Conservation (phyloP, 2,113 vertebrate genomes). For the Siniperca chuatsi region DNA sequence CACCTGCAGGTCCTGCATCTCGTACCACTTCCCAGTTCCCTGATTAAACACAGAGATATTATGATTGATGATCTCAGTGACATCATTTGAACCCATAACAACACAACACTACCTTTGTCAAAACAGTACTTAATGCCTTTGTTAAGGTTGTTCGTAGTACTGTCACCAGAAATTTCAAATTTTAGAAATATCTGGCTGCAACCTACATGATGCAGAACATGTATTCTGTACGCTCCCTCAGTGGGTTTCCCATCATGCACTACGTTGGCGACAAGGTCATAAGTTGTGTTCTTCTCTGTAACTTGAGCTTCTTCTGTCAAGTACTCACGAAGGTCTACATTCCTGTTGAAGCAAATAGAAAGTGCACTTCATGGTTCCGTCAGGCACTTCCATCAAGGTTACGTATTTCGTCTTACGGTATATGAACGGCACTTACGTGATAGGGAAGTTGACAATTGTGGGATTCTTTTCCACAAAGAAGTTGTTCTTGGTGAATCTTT, state of each 20-base stretch:
- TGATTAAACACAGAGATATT: constrained; percentile 68
- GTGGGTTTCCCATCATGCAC: constrained; percentile 95
- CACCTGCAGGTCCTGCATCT: constrained; percentile 97
- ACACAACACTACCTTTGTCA: neutral
- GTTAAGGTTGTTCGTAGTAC: neutral
- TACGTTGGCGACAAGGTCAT: constrained; percentile 94
- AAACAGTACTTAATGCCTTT: neutral
- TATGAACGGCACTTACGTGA: constrained; percentile 88
- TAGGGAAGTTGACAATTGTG: constrained; percentile 98
- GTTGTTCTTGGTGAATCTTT: constrained; percentile 99
- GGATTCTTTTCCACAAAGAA: constrained; percentile 99
- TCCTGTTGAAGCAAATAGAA: constrained; percentile 76
- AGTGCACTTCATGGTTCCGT: neutral
- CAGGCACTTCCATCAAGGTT: neutral
- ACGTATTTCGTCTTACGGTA: neutral
- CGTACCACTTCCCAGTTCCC: constrained; percentile 98
- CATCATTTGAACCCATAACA: neutral
- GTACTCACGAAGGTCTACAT: constrained; percentile 94
- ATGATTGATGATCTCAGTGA: neutral
- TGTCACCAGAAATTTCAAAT: neutral
- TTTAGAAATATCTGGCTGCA: constrained; percentile 14
- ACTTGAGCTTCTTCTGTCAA: constrained; percentile 93
- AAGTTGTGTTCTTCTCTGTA: constrained; percentile 90
- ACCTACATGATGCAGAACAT: constrained; percentile 95
- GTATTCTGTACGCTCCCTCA: constrained; percentile 95